Base-by-base conservation (phyloP, 2,888 invertebrate species). In the Drosophila phalerata region DNA sequence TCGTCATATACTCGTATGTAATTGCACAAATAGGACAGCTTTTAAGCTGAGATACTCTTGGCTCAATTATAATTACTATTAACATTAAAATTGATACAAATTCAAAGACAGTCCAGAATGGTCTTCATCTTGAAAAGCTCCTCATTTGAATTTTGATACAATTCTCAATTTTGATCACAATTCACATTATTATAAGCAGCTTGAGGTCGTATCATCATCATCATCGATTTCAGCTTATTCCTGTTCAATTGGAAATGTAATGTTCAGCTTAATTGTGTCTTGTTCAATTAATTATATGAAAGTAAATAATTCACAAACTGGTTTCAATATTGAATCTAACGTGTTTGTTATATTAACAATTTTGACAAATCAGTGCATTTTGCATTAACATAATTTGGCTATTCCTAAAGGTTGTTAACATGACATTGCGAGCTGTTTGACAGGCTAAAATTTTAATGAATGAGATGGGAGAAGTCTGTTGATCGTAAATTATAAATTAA, bases 121-220 rank as follows among this genome's bases (percentile, higher is more conserved):
- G 2, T 8, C 28, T 8, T 10, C 11, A 17, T 38, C 25, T 38
- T 28, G 37, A 17, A 32, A 6, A 53, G n/a, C 15, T 17, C 6
- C 8, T 19, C 9, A 63, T 58, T 58, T 56, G 19, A 55, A 60
- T 55, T 60, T 30, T 19, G 19, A 17, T 56, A 25, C 15, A 45
- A 48, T 52, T 52, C 42, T 62, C 45, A 30, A 30, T 30, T 30
- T 10, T 30, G 32, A 15, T 55, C 38, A 52, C 55, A 55, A 45
- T 60, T 45, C 13, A 17, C 30, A 49, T 66, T 37, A 13, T 25
- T 37, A 60, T 37, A 55, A 40, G 11, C 10, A 19, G 58, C 17
- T 53, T 17, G 9, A 28, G 8, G 38, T 40, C 52, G 22, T 3
- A 11, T 19, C 8, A 51, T 22, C 10, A 51, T 22, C 10, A 25